These are phyloP conservation scores for Eublepharis macularius DNA, from an alignment of 2,113 vertebrate genomes.

Conservation along the genomic window DNA sequence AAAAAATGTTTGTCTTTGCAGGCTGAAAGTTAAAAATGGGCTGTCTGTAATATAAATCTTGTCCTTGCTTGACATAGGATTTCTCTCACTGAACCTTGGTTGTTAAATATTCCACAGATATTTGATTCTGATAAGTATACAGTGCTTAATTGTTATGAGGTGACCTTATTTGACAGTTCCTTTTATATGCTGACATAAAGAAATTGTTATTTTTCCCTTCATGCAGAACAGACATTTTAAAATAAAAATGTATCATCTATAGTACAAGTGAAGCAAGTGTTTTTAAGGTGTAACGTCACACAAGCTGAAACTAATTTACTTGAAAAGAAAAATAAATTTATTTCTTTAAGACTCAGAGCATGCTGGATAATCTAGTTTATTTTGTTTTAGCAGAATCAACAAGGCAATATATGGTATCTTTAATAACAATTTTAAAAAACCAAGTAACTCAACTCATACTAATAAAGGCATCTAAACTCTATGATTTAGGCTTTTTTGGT, in stretches of 20 bases:
- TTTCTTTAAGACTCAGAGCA: background rate
- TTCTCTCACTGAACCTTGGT: background rate
- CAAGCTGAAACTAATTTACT: background rate
- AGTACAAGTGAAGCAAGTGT: background rate
- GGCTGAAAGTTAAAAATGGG: background rate
- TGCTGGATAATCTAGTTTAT: background rate
- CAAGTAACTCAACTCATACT: slow-evolving; percentile 17
- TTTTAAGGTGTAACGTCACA: fast-evolving
- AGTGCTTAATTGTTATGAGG: background rate
- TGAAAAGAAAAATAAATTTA: background rate
- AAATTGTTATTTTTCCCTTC: background rate
- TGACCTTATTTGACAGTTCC: background rate
- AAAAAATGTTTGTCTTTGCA: too few species aligned
- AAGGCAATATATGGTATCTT: slow-evolving; percentile 53
- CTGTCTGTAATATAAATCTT: background rate
- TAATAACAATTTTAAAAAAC: slow-evolving; percentile 9
- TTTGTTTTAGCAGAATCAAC: background rate
- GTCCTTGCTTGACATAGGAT: background rate
- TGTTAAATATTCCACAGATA: background rate
- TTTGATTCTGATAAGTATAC: background rate
- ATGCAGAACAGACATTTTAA: background rate
- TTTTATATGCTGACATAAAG: background rate
- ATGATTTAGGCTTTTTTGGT: slow-evolving; percentile 45
- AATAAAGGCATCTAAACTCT: slow-evolving; percentile 28
- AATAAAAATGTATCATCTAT: background rate